Evolutionary conservation across 2,888 invertebrate species (phyloP).

Genomic region (Catocala fraxini): DNA sequence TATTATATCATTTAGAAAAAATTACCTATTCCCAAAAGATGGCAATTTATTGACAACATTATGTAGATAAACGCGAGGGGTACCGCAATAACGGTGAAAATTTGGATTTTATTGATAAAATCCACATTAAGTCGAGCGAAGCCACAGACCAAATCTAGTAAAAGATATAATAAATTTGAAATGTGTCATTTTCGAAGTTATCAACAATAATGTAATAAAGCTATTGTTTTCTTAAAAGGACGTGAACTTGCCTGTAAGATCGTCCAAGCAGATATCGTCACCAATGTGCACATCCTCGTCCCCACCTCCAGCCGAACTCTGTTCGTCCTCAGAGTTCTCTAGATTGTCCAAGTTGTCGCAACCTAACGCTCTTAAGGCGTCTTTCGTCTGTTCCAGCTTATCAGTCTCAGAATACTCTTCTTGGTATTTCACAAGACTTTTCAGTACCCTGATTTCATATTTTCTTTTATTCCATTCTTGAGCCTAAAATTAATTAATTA

Average conservation of each 20-base stretch:
- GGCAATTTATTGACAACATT: too few species aligned
- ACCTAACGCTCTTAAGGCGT: conserved; percentile 80
- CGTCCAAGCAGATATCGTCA: conserved; percentile 91
- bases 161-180: too few species aligned
- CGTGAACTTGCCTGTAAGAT: conserved; percentile 88
- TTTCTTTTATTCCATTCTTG: conserved; percentile 78
- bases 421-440: conserved; percentile 86
- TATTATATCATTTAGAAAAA: too few species aligned
- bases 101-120: too few species aligned
- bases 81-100: too few species aligned
- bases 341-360: conserved; percentile 77
- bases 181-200: too few species aligned
- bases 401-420: conserved; percentile 84
- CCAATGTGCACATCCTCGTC: conserved; percentile 90
- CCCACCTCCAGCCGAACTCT: conserved; percentile 80
- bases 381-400: conserved; percentile 84
- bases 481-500: conserved; percentile 71
- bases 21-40: too few species aligned
- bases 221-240: background rate
- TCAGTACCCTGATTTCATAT: conserved; percentile 89
- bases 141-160: too few species aligned
- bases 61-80: too few species aligned
- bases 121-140: too few species aligned
- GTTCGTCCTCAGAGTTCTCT: conserved; percentile 83
- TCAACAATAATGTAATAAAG: too few species aligned